Conservation (phyloP, 2,888 invertebrate genomes). For the Dastarcus helophoroides region DNA sequence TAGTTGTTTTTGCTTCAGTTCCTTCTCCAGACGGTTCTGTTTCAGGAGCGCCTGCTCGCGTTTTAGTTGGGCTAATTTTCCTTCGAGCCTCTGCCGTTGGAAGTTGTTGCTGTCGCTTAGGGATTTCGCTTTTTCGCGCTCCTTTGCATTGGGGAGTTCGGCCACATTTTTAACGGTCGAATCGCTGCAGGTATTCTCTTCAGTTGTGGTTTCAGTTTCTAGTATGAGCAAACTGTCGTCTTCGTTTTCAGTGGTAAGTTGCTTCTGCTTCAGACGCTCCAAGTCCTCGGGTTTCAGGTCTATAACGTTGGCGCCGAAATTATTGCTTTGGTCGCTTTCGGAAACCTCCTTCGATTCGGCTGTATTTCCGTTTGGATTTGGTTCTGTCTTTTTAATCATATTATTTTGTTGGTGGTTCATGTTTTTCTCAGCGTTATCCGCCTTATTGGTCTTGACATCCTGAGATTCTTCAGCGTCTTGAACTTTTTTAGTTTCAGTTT, state of each 20-base stretch:
- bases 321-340: slow-evolving; percentile 14
- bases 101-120: slow-evolving; percentile 13
- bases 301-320: slow-evolving; percentile 25
- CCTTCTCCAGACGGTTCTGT: slow-evolving; percentile 9
- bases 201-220: slow-evolving; percentile 46
- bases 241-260: slow-evolving; percentile 37
- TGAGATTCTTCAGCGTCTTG: no score
- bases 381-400: no score
- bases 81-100: slow-evolving; percentile 24
- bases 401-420: no score
- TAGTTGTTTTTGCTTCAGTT: no score
- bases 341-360: slow-evolving; percentile 17
- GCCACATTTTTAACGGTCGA: slow-evolving; percentile 35
- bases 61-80: slow-evolving; percentile 21
- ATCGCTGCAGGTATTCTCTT: slow-evolving; percentile 45
- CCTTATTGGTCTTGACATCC: no score
- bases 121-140: slow-evolving; percentile 7
- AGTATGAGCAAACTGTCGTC: slow-evolving; percentile 48
- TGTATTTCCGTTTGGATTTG: no score
- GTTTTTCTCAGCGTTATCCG: no score
- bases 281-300: slow-evolving; percentile 28
- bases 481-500: no score
- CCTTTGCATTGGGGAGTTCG: slow-evolving; percentile 20
- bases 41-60: slow-evolving; percentile 16
- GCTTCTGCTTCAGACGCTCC: slow-evolving; percentile 25